phyloP scores from a whole-genome alignment of 2,113 vertebrate species.

The Gadus macrocephalus region DNA sequence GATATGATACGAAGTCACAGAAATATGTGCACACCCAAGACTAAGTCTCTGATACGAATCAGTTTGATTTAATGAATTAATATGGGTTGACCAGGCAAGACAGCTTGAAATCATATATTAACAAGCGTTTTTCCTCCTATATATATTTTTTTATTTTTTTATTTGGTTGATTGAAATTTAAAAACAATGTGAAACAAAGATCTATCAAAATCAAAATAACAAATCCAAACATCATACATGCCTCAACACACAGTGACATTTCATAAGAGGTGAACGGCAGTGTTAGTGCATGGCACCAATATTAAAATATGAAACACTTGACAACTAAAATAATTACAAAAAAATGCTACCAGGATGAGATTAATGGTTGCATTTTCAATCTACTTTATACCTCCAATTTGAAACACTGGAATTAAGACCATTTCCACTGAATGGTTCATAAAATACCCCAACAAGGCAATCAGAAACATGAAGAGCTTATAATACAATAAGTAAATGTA shows the following conservation, averaged over 20 bases:
- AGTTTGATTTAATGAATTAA: no score
- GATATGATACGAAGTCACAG: no score
- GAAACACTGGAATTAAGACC: slow-evolving; percentile 17
- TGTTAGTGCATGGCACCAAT: slow-evolving; percentile 60
- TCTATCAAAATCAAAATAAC: no score
- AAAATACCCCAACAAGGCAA: slow-evolving; percentile 26
- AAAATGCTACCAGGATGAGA: slow-evolving; percentile 31
- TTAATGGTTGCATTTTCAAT: slow-evolving; percentile 18
- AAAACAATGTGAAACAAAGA: background rate
- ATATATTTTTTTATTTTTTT: no score
- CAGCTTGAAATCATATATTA: no score
- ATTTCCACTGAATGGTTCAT: slow-evolving; percentile 10
- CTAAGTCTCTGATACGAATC: no score
- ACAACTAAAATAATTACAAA: slow-evolving; percentile 34
- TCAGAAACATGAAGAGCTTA: background rate
- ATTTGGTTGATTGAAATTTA: no score
- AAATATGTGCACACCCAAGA: no score
- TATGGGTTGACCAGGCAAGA: no score
- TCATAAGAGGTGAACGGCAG: slow-evolving; percentile 31
- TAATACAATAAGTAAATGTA: background rate
- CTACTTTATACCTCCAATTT: slow-evolving; percentile 20
- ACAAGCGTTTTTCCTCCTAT: no score
- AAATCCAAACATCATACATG: no score
- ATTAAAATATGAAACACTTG: slow-evolving; percentile 40
- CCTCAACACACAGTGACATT: background rate